These are phyloP conservation scores for Parotocinclus haroldoi DNA, from an alignment of 2,797 vertebrate species.

Conservation along the genomic window DNA sequence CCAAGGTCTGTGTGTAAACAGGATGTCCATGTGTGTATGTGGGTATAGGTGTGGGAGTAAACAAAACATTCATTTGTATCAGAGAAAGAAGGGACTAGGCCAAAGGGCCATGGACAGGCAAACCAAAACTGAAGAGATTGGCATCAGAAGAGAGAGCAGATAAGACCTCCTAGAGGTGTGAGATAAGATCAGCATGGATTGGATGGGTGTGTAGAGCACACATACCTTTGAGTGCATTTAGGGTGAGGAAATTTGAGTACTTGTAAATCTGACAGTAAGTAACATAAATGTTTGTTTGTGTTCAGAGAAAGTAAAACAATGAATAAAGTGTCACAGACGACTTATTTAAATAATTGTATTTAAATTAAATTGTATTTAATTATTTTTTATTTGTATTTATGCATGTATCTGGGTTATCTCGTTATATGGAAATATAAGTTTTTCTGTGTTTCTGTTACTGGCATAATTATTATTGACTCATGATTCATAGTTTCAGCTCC, in stretches of 20 bases:
- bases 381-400: too few species aligned
- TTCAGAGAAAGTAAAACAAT: not conserved
- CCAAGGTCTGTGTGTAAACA: not conserved
- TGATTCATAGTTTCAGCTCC: not conserved
- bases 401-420: too few species aligned
- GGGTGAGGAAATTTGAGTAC: conserved; percentile 57
- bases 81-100: conserved; percentile 35
- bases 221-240: conserved; percentile 41
- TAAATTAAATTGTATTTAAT: too few species aligned
- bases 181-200: conserved; percentile 52
- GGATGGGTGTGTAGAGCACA: conserved; percentile 42
- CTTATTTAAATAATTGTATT: too few species aligned
- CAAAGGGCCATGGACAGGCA: conserved; percentile 32
- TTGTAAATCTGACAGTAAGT: conserved; percentile 48
- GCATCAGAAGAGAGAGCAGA: conserved; percentile 36
- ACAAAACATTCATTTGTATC: conserved; percentile 53
- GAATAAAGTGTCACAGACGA: too few species aligned
- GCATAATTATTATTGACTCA: not conserved
- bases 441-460: conserved; percentile 4
- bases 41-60: conserved; percentile 25
- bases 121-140: conserved; percentile 43
- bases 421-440: not conserved
- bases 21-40: not conserved
- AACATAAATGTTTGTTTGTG: conserved; percentile 4
- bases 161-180: conserved; percentile 32